phyloP scores from a whole-genome alignment of 2,888 invertebrate genomes.

The Agonopterix subpropinquella region DNA sequence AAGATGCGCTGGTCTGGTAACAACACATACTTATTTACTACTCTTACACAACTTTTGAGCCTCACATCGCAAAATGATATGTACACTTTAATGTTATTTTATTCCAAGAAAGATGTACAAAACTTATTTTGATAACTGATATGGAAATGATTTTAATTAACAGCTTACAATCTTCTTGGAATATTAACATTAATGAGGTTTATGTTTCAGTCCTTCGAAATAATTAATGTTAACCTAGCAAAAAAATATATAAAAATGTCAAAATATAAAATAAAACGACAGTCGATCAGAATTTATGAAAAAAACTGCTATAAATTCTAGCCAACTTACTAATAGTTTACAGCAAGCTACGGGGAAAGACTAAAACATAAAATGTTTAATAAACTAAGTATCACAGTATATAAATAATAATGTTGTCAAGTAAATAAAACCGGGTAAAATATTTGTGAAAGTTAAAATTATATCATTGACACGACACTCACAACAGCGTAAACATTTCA shows the following conservation, averaged over 20 bases:
- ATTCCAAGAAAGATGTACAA: conserved; percentile 16
- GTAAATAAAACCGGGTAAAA: conserved; percentile 6
- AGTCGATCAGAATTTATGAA: conserved; percentile 35
- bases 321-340: conserved; percentile 30
- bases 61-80: conserved; percentile 50
- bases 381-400: conserved; percentile 21
- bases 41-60: conserved; percentile 46
- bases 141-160: background rate
- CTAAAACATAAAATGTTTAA: conserved; percentile 29
- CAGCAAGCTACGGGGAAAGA: conserved; percentile 22
- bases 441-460: background rate
- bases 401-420: conserved; percentile 10
- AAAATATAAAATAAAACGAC: conserved; percentile 47
- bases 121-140: conserved; percentile 1
- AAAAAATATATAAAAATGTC: conserved; percentile 47
- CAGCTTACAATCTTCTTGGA: conserved; percentile 6
- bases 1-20: conserved; percentile 15
- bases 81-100: conserved; percentile 29
- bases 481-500: background rate
- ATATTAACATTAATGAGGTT: conserved; percentile 16
- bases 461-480: too few relatives aligned
- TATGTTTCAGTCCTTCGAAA: conserved; percentile 43
- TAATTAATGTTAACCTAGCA: conserved; percentile 32
- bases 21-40: conserved; percentile 33
- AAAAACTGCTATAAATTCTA: conserved; percentile 29